These are phyloP conservation scores for Theretra japonica DNA, from an alignment of 2,888 invertebrate species.

Conservation along the genomic window DNA sequence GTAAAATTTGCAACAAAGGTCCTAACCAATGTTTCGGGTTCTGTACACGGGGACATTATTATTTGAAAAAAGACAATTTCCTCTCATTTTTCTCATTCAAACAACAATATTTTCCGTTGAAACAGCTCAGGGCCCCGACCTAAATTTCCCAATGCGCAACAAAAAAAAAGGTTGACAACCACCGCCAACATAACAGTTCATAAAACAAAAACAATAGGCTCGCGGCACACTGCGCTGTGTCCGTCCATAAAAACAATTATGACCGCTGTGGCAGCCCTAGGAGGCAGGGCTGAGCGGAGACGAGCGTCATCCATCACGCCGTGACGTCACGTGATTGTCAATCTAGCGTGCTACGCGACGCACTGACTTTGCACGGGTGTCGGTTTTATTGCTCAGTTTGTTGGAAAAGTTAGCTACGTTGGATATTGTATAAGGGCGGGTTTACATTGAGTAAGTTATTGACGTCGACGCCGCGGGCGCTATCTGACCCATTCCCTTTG, in stretches of 20 bases:
- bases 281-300: constrained; percentile 11
- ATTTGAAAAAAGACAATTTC: too few species aligned
- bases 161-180: background rate
- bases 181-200: background rate
- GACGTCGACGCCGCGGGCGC: background rate
- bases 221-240: background rate
- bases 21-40: too few species aligned
- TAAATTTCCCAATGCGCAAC: background rate
- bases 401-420: constrained; percentile 44
- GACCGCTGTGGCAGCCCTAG: constrained; percentile 5
- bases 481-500: background rate
- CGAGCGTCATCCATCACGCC: constrained; percentile 50
- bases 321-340: constrained; percentile 63
- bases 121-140: background rate
- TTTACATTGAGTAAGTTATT: constrained; percentile 19
- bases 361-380: constrained; percentile 42
- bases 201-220: background rate
- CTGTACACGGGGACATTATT: too few species aligned
- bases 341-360: constrained; percentile 58
- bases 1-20: too few species aligned
- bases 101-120: too few species aligned
- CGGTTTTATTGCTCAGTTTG: constrained; percentile 55
- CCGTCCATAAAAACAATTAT: constrained; percentile 26
- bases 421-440: constrained; percentile 41
- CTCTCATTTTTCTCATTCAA: too few species aligned